These are phyloP conservation scores for Eulemur mongoz DNA, from an alignment of 2,797 vertebrate genomes.

Conservation along the genomic window DNA sequence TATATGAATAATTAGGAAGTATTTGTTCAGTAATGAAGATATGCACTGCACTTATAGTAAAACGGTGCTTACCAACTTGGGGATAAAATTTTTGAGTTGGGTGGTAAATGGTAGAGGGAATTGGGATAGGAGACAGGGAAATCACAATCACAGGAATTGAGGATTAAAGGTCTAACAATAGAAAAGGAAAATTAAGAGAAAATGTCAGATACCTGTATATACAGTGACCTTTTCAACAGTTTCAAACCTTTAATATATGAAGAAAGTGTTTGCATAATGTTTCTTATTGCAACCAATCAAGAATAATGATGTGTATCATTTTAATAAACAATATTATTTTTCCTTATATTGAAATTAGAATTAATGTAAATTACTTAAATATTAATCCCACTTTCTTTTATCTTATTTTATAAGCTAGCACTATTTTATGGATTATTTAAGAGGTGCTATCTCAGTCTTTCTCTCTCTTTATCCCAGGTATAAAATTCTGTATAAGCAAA, in stretches of 20 bases:
- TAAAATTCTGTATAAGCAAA: constrained; percentile 50
- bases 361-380: background rate
- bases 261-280: constrained; percentile 14
- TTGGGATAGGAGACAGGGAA: background rate
- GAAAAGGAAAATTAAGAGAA: constrained; percentile 24
- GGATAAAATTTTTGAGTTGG: background rate
- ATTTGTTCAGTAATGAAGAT: background rate
- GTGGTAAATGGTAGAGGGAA: background rate
- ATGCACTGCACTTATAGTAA: background rate
- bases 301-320: background rate
- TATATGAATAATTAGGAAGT: background rate
- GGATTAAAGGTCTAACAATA: background rate
- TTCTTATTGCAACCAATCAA: background rate
- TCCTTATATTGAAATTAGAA: constrained; percentile 36
- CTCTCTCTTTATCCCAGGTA: background rate
- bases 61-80: background rate
- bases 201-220: background rate
- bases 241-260: background rate
- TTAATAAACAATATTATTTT: constrained; percentile 39
- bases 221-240: background rate
- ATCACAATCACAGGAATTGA: background rate
- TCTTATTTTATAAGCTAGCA: background rate
- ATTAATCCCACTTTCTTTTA: background rate
- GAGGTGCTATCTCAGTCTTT: background rate
- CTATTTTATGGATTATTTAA: constrained; percentile 25